A percentile compares a stretch with the other conserved stretches of the same genome.
Evolutionary conservation across 2,113 vertebrate genomes (phyloP).

Genomic region (Hyaena hyaena): DNA sequence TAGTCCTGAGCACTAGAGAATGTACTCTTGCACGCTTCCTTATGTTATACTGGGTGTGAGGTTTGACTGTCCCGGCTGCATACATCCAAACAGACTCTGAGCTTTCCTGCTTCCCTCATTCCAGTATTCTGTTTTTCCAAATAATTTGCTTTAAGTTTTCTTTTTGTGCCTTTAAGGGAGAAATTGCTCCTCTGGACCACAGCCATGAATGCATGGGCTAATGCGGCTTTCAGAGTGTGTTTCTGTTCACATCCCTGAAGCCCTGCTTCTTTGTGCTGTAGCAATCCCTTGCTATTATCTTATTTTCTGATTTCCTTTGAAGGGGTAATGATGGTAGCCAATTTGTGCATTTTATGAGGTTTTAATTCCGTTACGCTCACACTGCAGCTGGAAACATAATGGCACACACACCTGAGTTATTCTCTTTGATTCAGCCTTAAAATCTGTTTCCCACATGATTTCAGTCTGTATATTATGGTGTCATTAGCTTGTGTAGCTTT

Average conservation of each 20-base stretch:
- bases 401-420: neutral
- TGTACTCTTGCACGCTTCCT: neutral
- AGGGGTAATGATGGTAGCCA: conserved; percentile 65
- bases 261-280: conserved; percentile 53
- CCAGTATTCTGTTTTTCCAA: conserved; percentile 43
- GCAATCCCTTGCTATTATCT: conserved; percentile 64
- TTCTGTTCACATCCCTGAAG: conserved; percentile 41
- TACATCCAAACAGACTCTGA: neutral
- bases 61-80: neutral
- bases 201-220: neutral
- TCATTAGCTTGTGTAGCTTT: conserved; percentile 46
- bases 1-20: neutral
- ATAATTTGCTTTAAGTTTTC: conserved; percentile 53
- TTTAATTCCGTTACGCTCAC: conserved; percentile 67
- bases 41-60: neutral
- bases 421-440: conserved; percentile 54
- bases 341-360: conserved; percentile 63
- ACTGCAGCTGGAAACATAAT: neutral
- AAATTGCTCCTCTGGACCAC: conserved; percentile 49
- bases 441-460: conserved; percentile 19
- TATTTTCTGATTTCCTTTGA: conserved; percentile 72
- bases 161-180: conserved; percentile 60
- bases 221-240: neutral
- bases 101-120: conserved; percentile 14
- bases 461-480: neutral